Evolutionary conservation across 1,140 invertebrate species (phyloP).

Genomic region (Platyscapa corneri): DNA sequence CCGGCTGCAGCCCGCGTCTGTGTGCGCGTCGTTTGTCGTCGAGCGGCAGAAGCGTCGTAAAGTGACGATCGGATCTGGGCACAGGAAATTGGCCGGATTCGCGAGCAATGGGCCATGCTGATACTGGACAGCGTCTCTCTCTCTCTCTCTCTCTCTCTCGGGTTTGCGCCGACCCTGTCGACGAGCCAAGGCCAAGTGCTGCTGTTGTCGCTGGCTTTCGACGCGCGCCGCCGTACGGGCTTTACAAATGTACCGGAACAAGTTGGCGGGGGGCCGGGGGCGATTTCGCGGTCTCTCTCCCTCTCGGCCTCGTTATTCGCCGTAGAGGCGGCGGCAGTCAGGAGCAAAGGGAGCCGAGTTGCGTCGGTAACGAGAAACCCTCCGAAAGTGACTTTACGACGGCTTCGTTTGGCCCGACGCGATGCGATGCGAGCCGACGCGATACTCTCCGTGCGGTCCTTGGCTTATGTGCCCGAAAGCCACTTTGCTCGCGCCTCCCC

Average conservation of each 20-base stretch:
- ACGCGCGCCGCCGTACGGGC: conserved; percentile 3
- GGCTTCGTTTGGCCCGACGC: not conserved
- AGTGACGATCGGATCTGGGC: conserved; percentile 73
- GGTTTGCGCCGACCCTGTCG: conserved; percentile 43
- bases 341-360: not conserved
- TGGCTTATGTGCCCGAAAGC: not conserved
- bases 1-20: not conserved
- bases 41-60: conserved; percentile 67
- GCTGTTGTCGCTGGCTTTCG: conserved; percentile 41
- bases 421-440: not conserved
- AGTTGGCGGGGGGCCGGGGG: too few species aligned
- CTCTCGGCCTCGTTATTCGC: conserved; percentile 37
- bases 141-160: conserved; percentile 39
- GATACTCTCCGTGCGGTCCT: not conserved
- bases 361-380: conserved; percentile 37
- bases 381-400: conserved; percentile 37
- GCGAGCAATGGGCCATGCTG: conserved; percentile 74
- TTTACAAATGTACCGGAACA: conserved; percentile 50
- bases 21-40: conserved; percentile 24
- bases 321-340: not conserved
- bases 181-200: conserved; percentile 42
- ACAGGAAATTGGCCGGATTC: conserved; percentile 74
- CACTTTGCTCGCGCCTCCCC: not conserved
- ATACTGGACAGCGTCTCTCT: conserved; percentile 57
- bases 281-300: conserved; percentile 20